Evolutionary conservation across 1,140 invertebrate genomes (phyloP), one percentile per base, ranked within the genome.

Genomic region (Andrena cerasifolii): DNA sequence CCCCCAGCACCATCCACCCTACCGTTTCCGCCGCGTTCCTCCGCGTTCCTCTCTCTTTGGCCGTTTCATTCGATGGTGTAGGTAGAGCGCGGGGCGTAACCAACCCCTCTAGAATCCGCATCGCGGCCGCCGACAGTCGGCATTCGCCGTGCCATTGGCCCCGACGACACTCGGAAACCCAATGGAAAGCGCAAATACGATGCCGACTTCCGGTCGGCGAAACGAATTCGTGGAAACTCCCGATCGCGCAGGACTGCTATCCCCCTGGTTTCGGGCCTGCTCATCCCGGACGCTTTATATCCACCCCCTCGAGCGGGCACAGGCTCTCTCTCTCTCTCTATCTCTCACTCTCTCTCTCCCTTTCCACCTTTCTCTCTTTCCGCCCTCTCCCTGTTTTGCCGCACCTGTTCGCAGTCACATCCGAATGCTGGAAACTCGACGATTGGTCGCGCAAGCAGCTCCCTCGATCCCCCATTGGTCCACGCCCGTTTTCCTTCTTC

Each of bases 151-250:
- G 87, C 89, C 89, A 92, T 92, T 92, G 91, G 91, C 87, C 87
- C 84, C 76, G 74, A 85, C 88, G 90, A 91, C 89, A 91, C 86
- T 90, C 90, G 89, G 84, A 90, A 90, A 91, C 88, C 83, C 91
- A 91, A 92, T 91, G 88, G 88, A 91, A 90, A 88, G 87, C 89
- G 87, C 91, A 92, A 92, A 92, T 92, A 92, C 90, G 85, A 82
- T 75, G n/a, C 82, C 80, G 88, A 92, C 88, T 90, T 89, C 82
- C 80, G 83, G 77, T 83, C 82, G 77, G 83, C 85, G 85, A 89
- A 90, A 91, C 87, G 87, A 89, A 89, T 88, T 86, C 85, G 84
- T n/a, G 81, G 86, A 87, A 89, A 89, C 85, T 82, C 56, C 66
- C 74, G 59, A 70, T 83, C 87, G 88, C 89, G 87, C 90, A 89